These are phyloP conservation scores for Clarias macrocephalus DNA, from an alignment of 2,113 vertebrate genomes.

Conservation along the genomic window DNA sequence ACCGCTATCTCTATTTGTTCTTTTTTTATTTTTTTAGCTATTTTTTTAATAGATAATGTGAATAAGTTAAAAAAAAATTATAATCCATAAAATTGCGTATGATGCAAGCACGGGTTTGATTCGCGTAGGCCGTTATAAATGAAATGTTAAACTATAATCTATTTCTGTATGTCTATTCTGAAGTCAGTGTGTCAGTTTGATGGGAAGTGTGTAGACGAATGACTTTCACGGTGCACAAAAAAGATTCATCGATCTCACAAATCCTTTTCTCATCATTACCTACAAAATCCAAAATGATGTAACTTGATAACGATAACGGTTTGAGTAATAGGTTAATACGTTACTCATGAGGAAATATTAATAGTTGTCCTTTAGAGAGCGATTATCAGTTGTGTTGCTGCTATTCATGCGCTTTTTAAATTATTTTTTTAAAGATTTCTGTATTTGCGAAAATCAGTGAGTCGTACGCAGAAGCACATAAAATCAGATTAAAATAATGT, in stretches of 20 bases:
- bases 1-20: background rate
- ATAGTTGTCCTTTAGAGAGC: background rate
- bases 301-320: background rate
- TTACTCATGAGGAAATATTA: background rate
- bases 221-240: background rate
- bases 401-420: constrained; percentile 5
- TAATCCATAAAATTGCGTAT: background rate
- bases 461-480: constrained; percentile 58
- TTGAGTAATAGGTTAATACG: constrained; percentile 5
- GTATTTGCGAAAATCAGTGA: constrained; percentile 53
- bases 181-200: background rate
- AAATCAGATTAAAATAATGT: constrained; percentile 64
- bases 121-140: background rate
- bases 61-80: background rate
- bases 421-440: background rate
- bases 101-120: background rate
- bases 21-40: background rate
- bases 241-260: background rate
- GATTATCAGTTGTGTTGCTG: background rate
- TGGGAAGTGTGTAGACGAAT: background rate
- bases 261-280: background rate
- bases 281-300: constrained; percentile 5
- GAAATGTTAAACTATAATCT: background rate
- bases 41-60: background rate
- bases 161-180: background rate